Percentiles rank a stretch among this genome's conserved stretches.
Conservation (phyloP, 2,113 vertebrate genomes). For the Corvus moneduloides region DNA sequence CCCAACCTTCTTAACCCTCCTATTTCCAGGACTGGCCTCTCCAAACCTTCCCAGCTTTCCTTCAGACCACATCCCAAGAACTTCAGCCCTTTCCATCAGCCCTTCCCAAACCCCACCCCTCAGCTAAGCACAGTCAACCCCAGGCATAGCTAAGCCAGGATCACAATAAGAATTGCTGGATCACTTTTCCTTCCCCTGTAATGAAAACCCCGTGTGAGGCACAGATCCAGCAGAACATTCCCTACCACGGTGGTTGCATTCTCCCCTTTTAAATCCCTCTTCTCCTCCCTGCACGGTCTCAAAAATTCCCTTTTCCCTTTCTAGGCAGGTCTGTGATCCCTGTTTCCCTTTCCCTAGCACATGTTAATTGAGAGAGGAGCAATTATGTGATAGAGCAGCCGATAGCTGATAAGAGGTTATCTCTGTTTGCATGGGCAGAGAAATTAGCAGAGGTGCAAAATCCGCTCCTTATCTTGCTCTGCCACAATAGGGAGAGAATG, state of each 20-base stretch:
- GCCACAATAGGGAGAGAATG: background rate
- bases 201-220: rapidly evolving
- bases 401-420: constrained; percentile 49
- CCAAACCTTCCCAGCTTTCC: background rate
- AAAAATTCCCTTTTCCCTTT: background rate
- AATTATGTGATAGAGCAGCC: background rate
- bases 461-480: constrained; percentile 11
- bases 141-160: background rate
- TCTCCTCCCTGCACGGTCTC: background rate
- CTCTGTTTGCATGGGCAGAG: background rate
- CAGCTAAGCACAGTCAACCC: rapidly evolving
- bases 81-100: background rate
- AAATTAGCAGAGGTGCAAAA: constrained; percentile 17
- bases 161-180: background rate
- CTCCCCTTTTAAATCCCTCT: background rate
- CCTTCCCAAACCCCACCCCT: background rate
- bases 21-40: background rate
- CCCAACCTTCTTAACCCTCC: background rate
- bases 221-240: background rate
- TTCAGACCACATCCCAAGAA: background rate
- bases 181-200: background rate
- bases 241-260: background rate
- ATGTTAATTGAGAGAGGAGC: constrained; percentile 19
- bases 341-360: background rate
- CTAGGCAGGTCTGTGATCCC: background rate